Percentiles rank a stretch among this genome's conserved stretches.
These are phyloP conservation scores for Lacerta viridis DNA, from an alignment of 2,797 vertebrate species.

Conservation along the genomic window DNA sequence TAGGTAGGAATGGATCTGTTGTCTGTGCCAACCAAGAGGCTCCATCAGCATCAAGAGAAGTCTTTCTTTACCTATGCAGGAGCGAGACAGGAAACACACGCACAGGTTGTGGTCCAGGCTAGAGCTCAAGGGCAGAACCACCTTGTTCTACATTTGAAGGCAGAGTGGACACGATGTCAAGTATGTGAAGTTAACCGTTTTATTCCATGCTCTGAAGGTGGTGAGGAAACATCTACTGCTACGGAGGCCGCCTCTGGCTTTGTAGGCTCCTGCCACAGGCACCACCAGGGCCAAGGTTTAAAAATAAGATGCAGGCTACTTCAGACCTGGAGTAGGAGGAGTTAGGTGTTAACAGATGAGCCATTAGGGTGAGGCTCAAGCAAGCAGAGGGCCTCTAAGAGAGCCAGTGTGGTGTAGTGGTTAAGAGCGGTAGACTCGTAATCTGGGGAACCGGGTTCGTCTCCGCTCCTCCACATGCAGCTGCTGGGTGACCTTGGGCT, in stretches of 20 bases:
- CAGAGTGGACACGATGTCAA: background rate
- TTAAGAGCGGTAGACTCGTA: too few species aligned
- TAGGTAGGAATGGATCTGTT: background rate
- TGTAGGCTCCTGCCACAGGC: background rate
- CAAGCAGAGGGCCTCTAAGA: background rate
- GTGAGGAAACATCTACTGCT: background rate
- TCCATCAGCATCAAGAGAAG: background rate
- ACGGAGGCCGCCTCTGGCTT: background rate
- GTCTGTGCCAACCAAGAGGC: background rate
- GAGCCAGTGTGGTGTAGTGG: too few species aligned
- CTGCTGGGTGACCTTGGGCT: too few species aligned
- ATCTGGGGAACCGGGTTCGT: too few species aligned
- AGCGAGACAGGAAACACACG: background rate
- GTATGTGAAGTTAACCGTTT: background rate
- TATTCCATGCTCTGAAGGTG: background rate
- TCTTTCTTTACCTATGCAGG: background rate
- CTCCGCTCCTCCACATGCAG: too few species aligned
- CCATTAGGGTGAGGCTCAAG: background rate
- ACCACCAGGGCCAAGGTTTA: background rate
- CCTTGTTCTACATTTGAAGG: background rate
- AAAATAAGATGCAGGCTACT: background rate
- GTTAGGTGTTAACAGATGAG: background rate
- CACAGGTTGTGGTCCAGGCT: background rate
- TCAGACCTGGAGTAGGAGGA: background rate
- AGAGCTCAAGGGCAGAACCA: background rate